Percentiles rank a stretch among this genome's conserved stretches.
Evolutionary conservation across 2,888 invertebrate species (phyloP).

Genomic region (Melanostoma mellinum): DNA sequence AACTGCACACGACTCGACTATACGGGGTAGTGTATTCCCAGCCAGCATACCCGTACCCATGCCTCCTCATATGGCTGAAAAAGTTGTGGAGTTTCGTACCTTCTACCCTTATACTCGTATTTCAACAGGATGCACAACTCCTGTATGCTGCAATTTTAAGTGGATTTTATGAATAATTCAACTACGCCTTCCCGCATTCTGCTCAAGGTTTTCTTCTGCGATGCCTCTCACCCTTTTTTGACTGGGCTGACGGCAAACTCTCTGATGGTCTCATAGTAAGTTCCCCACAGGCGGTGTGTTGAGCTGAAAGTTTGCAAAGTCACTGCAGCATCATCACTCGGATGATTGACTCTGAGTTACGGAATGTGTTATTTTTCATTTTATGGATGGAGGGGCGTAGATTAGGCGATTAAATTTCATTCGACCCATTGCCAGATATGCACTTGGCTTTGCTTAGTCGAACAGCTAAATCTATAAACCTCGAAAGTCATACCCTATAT

Average conservation of each 20-base stretch:
- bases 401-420: slow-evolving; percentile 63
- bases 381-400: slow-evolving; percentile 39
- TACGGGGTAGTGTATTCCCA: slow-evolving; percentile 12
- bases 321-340: slow-evolving; percentile 65
- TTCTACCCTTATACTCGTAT: slow-evolving; percentile 49
- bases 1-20: slow-evolving; percentile 13
- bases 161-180: slow-evolving; percentile 72
- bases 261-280: too few relatives aligned
- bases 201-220: slow-evolving; percentile 51
- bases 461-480: slow-evolving; percentile 56
- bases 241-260: too few relatives aligned
- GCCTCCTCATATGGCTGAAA: slow-evolving; percentile 49
- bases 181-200: slow-evolving; percentile 66
- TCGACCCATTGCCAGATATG: slow-evolving; percentile 30
- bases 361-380: slow-evolving; percentile 40
- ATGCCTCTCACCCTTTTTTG: slow-evolving; percentile 4
- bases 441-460: slow-evolving; percentile 22
- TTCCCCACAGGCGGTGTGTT: background rate
- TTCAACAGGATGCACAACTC: slow-evolving; percentile 65
- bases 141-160: slow-evolving; percentile 72
- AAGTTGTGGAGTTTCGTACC: slow-evolving; percentile 34
- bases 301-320: slow-evolving; percentile 50
- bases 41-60: background rate
- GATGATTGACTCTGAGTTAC: slow-evolving; percentile 61
- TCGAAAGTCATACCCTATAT: background rate